Evolutionary conservation across 2,113 vertebrate genomes (phyloP).

Genomic region (Pantherophis guttatus): DNA sequence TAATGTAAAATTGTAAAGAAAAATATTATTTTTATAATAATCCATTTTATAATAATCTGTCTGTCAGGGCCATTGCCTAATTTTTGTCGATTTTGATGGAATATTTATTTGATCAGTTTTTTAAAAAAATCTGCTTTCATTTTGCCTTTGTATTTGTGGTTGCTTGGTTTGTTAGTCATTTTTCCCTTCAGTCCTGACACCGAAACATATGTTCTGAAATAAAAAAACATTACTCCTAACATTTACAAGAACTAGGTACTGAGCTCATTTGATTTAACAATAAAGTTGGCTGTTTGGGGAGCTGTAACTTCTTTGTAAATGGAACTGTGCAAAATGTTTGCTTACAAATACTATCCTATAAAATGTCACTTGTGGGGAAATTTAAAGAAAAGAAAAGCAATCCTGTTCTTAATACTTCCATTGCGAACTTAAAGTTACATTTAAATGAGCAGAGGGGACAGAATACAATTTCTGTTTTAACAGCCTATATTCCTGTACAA

Average conservation of each 20-base stretch:
- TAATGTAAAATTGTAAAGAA: neutral
- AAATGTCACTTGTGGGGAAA: conserved; percentile 24
- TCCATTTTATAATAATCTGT: neutral
- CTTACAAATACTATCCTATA: conserved; percentile 33
- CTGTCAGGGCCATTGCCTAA: too few species aligned
- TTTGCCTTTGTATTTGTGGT: neutral
- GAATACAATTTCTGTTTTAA: conserved; percentile 1
- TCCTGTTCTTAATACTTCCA: conserved; percentile 3
- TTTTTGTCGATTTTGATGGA: neutral
- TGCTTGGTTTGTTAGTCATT: neutral
- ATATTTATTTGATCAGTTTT: neutral
- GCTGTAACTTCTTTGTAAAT: conserved; percentile 4
- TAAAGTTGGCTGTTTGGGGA: conserved; percentile 14
- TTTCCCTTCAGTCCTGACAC: neutral
- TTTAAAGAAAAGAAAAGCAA: neutral
- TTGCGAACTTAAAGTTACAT: neutral
- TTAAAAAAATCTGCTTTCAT: neutral
- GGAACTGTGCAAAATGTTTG: conserved; percentile 4
- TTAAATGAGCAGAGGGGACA: neutral
- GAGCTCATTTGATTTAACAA: conserved; percentile 35
- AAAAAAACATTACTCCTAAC: neutral
- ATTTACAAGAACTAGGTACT: neutral
- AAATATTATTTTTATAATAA: neutral
- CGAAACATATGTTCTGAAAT: conserved; percentile 26
- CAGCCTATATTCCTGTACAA: neutral